Conservation (phyloP, 2,888 invertebrate genomes). For the Eurytoma californica region DNA sequence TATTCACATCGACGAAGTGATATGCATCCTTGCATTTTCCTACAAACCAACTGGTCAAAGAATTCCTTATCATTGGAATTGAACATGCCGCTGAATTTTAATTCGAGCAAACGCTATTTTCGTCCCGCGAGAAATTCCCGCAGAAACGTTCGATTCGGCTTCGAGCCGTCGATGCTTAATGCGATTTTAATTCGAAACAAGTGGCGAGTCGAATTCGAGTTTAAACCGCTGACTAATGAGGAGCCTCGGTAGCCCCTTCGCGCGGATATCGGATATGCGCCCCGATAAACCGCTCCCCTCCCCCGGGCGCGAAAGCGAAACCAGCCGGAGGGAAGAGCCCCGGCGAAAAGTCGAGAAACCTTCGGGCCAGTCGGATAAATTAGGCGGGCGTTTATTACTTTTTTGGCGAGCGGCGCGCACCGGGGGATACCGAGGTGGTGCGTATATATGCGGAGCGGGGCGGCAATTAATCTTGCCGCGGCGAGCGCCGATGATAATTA, state of each 20-base stretch:
- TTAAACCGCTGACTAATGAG: conserved; percentile 21
- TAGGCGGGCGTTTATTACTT: conserved; percentile 2
- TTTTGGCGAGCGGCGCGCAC: neutral
- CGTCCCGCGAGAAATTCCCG: too few relatives aligned
- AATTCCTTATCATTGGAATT: too few relatives aligned
- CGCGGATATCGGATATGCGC: neutral
- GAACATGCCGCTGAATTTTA: too few relatives aligned
- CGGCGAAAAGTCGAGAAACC: too few relatives aligned
- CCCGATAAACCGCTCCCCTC: neutral
- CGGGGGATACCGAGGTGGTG: neutral
- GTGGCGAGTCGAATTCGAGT: neutral
- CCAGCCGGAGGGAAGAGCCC: conserved; percentile 12
- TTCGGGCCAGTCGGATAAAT: too few relatives aligned
- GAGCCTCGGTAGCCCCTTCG: neutral
- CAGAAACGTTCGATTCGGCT: too few relatives aligned
- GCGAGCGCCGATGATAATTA: conserved; percentile 29
- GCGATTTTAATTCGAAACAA: conserved; percentile 5
- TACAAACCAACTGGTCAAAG: too few relatives aligned
- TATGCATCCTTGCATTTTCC: too few relatives aligned
- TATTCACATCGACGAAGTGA: too few relatives aligned
- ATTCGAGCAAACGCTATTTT: too few relatives aligned
- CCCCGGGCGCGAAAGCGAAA: conserved; percentile 14
- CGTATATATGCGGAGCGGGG: neutral
- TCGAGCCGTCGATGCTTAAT: too few relatives aligned
- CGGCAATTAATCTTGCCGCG: conserved; percentile 29